Base-by-base conservation (phyloP, 2,113 vertebrate species). In the Uropsilus gracilis region DNA sequence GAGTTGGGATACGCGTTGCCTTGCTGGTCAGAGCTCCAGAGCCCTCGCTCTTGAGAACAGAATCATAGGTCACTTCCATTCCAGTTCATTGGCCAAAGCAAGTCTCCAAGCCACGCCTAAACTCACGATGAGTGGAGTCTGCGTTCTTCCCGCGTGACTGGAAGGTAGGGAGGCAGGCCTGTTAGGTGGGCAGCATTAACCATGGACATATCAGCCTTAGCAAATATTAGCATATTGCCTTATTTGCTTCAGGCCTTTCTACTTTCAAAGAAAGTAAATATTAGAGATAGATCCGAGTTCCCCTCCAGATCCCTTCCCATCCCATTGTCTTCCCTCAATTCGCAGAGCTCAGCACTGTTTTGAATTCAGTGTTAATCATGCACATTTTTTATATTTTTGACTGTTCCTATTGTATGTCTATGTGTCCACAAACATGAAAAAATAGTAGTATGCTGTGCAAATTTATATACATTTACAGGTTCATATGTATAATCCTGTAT, bases 181-280 rank as follows among this genome's bases (percentile, higher is more conserved):
- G 39, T 28, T 64, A 44, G 22, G 61, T 90, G 76, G n/a, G 7
- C 12, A 48, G 57, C 39, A 20, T 46, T 64, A 50, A 86, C 17
- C 44, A 83, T 8, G 28, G 30, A 55, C 55, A 78, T 63, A 86
- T 64, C 55, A 69, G 50, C 64, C 20, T 80, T 59, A 64, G 75
- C 72, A 90, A 95, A 92, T 92, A 92, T 90, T 94, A 95, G 68
- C 61, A 73, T n/a, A 46, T 75, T 48, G 30, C 55, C 46, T 80
- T 75, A 83, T 94, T 90, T 92, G 81, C 77, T 87, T 80, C 37
- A 9, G 39, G 75, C 76, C 72, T 92, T 84, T 91, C 85, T 73
- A 95, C 69, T 95, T 95, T 85, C 68, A 68, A 82, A 95, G 85
- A 91, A 72, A 86, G 72, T 22, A 90, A 97, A 95, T 66, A 68